Conservation (phyloP, 1,140 invertebrate species). For the Spodoptera litura region DNA sequence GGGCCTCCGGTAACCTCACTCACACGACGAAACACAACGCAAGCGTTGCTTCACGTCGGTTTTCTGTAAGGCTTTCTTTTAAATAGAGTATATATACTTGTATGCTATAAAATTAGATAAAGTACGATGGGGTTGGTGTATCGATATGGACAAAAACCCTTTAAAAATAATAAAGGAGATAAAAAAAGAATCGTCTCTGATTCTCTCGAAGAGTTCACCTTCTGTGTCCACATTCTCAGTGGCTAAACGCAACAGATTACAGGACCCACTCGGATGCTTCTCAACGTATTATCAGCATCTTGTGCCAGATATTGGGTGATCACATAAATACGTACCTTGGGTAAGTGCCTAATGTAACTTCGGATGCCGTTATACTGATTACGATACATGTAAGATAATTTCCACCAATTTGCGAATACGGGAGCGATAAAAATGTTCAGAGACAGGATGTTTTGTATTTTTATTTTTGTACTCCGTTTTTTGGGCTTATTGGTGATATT, state of each 20-base stretch:
- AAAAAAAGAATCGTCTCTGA: too few species aligned
- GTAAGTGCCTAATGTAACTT: neutral
- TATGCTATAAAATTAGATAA: too few species aligned
- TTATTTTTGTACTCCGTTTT: neutral
- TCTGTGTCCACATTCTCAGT: too few species aligned
- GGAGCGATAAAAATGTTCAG: constrained; percentile 3
- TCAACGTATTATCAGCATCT: neutral
- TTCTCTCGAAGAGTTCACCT: too few species aligned
- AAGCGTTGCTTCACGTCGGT: too few species aligned
- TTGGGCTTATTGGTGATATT: neutral
- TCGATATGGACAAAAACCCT: too few species aligned
- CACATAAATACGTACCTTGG: constrained; percentile 10
- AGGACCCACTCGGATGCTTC: neutral
- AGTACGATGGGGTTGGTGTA: too few species aligned
- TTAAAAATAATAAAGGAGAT: too few species aligned
- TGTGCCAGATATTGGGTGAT: constrained; percentile 3
- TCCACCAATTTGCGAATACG: neutral
- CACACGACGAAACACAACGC: too few species aligned
- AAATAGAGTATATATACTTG: too few species aligned
- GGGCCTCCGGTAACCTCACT: too few species aligned
- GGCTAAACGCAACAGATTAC: neutral
- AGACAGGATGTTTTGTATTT: neutral
- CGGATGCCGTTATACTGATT: constrained; percentile 20
- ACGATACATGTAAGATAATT: constrained; percentile 1
- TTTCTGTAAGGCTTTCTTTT: too few species aligned